Evolutionary conservation across 2,113 vertebrate species (phyloP).

Genomic region (zebrafish (Danio rerio)): DNA sequence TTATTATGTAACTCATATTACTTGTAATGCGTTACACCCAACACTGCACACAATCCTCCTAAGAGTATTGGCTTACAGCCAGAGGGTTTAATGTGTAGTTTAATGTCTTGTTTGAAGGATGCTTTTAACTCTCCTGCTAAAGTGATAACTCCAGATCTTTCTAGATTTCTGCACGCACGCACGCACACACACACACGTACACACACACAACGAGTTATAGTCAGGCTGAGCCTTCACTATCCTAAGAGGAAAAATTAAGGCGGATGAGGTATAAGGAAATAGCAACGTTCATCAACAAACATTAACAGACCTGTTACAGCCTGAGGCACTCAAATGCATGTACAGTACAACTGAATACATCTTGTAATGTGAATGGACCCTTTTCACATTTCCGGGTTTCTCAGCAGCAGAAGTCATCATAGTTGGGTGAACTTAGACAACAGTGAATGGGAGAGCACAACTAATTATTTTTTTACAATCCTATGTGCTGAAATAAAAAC

Average conservation of each 20-base stretch:
- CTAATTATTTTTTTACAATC: too few species aligned
- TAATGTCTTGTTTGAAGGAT: constrained; percentile 12
- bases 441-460: too few species aligned
- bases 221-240: constrained; percentile 46
- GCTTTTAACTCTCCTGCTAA: not conserved
- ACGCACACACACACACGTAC: not conserved
- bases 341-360: not conserved
- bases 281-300: constrained; percentile 39
- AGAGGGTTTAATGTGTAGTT: constrained; percentile 10
- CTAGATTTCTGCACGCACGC: constrained; percentile 23
- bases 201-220: constrained; percentile 25
- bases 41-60: not conserved
- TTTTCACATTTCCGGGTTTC: too few species aligned
- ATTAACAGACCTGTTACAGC: constrained; percentile 56
- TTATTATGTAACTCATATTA: too few species aligned
- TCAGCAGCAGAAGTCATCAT: too few species aligned
- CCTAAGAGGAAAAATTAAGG: not conserved
- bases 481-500: too few species aligned
- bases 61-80: constrained; percentile 27
- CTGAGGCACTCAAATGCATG: constrained; percentile 33
- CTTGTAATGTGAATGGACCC: not conserved
- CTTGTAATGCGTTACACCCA: too few species aligned
- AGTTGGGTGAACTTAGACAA: too few species aligned
- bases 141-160: constrained; percentile 31
- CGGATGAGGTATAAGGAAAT: not conserved